Evolutionary conservation across 1,140 invertebrate species (phyloP).

Genomic region (Aphaenogaster floridana): DNA sequence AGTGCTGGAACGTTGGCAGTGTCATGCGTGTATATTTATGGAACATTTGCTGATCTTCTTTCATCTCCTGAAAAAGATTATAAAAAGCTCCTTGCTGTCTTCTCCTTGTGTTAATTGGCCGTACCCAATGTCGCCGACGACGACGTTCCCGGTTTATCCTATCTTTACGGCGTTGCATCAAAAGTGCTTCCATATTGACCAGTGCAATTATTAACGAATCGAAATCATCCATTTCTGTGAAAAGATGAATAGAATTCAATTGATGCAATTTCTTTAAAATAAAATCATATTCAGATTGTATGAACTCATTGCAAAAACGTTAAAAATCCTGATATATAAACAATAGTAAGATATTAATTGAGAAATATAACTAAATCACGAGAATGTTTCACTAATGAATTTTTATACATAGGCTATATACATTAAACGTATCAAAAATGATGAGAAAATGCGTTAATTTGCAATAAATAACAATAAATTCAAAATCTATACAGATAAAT

Average conservation of each 20-base stretch:
- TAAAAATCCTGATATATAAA: background rate
- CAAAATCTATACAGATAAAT: background rate
- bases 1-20: conserved; percentile 15
- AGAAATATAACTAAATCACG: background rate
- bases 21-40: conserved; percentile 19
- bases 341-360: background rate
- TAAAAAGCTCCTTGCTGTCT: conserved; percentile 23
- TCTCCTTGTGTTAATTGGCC: background rate
- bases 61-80: conserved; percentile 18
- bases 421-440: background rate
- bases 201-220: background rate
- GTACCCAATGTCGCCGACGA: background rate
- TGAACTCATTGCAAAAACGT: background rate
- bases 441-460: background rate
- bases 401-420: background rate
- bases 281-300: background rate
- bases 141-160: conserved; percentile 13
- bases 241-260: background rate
- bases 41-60: conserved; percentile 1
- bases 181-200: conserved; percentile 18
- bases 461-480: background rate
- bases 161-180: conserved; percentile 25
- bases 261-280: background rate
- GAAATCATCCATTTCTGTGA: conserved; percentile 33
- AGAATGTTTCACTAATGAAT: background rate